These are phyloP conservation scores for Liposcelis brunnea DNA, from an alignment of 2,888 invertebrate species.

Conservation along the genomic window DNA sequence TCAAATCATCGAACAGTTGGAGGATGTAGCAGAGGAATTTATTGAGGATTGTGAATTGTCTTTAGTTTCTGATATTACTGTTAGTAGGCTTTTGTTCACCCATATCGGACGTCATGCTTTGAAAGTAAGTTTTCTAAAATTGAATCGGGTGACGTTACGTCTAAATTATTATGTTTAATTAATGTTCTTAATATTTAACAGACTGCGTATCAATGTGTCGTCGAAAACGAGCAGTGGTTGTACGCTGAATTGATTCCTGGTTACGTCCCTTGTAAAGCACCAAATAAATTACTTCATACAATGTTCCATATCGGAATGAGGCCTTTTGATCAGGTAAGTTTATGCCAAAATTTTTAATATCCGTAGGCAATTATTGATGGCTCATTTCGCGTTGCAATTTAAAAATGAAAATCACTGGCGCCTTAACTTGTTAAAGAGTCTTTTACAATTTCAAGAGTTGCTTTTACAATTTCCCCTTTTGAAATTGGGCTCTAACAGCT, in stretches of 20 bases:
- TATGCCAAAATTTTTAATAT: conserved; percentile 6
- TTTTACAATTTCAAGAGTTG: no score
- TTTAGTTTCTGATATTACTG: conserved; percentile 22
- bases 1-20: conserved; percentile 1
- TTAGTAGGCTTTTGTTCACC: conserved; percentile 25
- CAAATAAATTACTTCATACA: conserved; percentile 41
- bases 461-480: no score
- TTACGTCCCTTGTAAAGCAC: conserved; percentile 19
- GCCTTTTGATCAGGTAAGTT: conserved; percentile 54
- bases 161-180: conserved; percentile 1
- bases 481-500: no score
- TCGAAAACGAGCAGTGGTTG: conserved; percentile 49
- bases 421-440: no score
- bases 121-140: conserved; percentile 29
- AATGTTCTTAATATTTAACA: conserved; percentile 21
- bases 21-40: conserved; percentile 17
- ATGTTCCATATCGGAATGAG: conserved; percentile 66
- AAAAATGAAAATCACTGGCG: no score
- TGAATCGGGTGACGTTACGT: conserved; percentile 25
- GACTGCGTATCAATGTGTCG: conserved; percentile 53
- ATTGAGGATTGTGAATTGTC: conserved; percentile 18
- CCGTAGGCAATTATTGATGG: no score
- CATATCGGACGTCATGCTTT: conserved; percentile 24
- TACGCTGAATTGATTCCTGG: conserved; percentile 27
- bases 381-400: no score